phyloP scores from a whole-genome alignment of 2,888 invertebrate genomes.

The Coenonympha glycerion region DNA sequence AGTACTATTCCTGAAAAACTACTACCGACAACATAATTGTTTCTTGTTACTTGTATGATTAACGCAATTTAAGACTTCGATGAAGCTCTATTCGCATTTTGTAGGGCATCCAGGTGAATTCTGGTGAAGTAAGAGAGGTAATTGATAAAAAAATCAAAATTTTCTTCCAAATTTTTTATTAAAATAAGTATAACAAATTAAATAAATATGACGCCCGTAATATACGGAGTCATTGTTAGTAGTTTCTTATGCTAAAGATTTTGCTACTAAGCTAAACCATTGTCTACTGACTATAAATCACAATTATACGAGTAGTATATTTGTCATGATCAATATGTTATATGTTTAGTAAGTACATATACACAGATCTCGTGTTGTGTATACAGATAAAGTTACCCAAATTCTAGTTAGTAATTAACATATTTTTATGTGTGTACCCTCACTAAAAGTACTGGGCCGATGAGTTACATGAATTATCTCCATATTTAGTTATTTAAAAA shows the following conservation, averaged over 20 bases:
- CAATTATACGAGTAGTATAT: conserved; percentile 48
- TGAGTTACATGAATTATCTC: not conserved
- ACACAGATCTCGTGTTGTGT: conserved; percentile 31
- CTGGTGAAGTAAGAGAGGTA: conserved; percentile 4
- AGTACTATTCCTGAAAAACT: too few species aligned
- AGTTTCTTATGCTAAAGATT: conserved; percentile 28
- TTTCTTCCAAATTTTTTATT: conserved; percentile 46
- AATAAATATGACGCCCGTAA: conserved; percentile 66
- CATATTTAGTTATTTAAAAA: not conserved
- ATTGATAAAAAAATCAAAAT: conserved; percentile 11
- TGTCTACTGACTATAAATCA: conserved; percentile 34
- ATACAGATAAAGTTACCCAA: conserved; percentile 28
- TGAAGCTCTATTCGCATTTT: too few species aligned
- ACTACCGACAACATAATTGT: too few species aligned
- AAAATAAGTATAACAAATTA: conserved; percentile 52
- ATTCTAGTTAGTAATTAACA: conserved; percentile 14
- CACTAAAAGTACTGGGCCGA: conserved; percentile 29
- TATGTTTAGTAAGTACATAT: conserved; percentile 2
- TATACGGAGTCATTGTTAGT: conserved; percentile 53
- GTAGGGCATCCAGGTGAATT: too few species aligned
- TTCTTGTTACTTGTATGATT: too few species aligned
- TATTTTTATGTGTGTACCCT: conserved; percentile 25
- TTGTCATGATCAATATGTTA: conserved; percentile 58
- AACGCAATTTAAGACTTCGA: too few species aligned
- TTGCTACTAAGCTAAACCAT: conserved; percentile 9